Percentiles rank a stretch among this genome's conserved stretches.
Evolutionary conservation across 2,797 vertebrate genomes (phyloP).

Genomic region (Amblyopsis hoosieri): DNA sequence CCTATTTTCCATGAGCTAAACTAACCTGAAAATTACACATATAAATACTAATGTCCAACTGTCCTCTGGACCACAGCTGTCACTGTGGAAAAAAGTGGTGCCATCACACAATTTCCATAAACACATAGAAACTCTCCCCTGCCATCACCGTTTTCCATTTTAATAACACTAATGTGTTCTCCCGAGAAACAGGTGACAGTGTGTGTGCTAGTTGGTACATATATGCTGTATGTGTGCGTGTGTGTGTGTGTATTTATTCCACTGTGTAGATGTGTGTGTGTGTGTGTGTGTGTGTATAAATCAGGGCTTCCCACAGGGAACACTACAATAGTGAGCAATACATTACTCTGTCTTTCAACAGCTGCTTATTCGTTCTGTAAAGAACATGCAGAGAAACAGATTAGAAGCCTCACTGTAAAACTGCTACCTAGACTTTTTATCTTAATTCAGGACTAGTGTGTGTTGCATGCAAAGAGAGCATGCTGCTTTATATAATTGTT

Average conservation of each 20-base stretch:
- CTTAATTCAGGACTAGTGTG: too few species aligned
- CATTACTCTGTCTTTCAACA: constrained; percentile 51
- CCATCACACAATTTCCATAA: constrained; percentile 46
- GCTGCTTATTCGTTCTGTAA: neutral
- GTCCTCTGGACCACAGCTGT: neutral
- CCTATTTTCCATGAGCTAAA: too few species aligned
- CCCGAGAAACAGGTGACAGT: constrained; percentile 37
- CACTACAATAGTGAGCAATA: constrained; percentile 42
- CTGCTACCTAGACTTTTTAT: too few species aligned
- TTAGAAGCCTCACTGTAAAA: too few species aligned
- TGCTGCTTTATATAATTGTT: too few species aligned
- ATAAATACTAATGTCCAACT: too few species aligned
- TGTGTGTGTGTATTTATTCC: neutral
- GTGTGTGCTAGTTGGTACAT: neutral
- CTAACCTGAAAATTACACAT: too few species aligned
- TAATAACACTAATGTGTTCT: constrained; percentile 47
- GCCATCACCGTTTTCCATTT: constrained; percentile 26
- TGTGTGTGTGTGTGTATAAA: neutral
- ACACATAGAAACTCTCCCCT: constrained; percentile 24
- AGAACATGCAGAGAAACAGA: too few species aligned
- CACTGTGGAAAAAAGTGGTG: constrained; percentile 8
- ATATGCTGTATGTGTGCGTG: neutral
- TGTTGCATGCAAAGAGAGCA: neutral
- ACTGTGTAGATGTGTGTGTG: neutral
- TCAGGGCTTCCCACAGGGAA: constrained; percentile 14